phyloP scores from a whole-genome alignment of 92 coral and sea anemone species.

The Muricea muricata region DNA sequence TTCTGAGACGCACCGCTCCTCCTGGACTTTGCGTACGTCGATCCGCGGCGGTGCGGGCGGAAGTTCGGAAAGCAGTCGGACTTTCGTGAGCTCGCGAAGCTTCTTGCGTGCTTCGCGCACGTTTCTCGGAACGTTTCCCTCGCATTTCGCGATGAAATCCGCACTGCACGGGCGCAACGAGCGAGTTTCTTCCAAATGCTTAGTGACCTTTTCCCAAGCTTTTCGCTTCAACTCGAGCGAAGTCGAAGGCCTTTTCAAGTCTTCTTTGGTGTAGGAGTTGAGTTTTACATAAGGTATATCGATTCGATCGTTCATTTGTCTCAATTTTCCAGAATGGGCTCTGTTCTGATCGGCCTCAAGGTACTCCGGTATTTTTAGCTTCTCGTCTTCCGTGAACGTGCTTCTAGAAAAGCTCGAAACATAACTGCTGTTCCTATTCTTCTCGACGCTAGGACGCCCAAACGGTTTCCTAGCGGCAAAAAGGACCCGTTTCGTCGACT shows the following conservation, averaged over 20 bases:
- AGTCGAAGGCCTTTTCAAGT: conserved; percentile 72
- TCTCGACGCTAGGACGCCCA: neutral
- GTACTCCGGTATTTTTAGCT: neutral
- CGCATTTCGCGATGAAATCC: conserved; percentile 36
- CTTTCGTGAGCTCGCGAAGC: conserved; percentile 74
- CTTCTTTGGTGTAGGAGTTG: conserved; percentile 67
- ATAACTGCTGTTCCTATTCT: neutral
- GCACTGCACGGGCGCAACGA: conserved; percentile 83
- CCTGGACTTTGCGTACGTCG: conserved; percentile 68
- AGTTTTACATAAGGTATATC: conserved; percentile 84
- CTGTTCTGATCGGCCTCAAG: neutral
- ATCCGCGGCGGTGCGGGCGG: conserved; percentile 85
- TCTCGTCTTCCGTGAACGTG: neutral
- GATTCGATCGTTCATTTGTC: conserved; percentile 72
- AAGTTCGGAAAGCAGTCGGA: conserved; percentile 64
- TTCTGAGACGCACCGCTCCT: conserved; percentile 68
- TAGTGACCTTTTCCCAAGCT: conserved; percentile 80
- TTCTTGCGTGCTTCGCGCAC: conserved; percentile 79
- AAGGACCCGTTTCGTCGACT: conserved; percentile 28
- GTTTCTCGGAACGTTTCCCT: conserved; percentile 67
- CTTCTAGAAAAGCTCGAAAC: neutral
- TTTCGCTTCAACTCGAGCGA: conserved; percentile 79
- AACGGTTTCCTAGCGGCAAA: neutral
- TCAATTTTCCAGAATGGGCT: conserved; percentile 52
- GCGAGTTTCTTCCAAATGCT: conserved; percentile 66